Base-by-base conservation (phyloP, 2,888 invertebrate species). In the Achlya flavicornis region DNA sequence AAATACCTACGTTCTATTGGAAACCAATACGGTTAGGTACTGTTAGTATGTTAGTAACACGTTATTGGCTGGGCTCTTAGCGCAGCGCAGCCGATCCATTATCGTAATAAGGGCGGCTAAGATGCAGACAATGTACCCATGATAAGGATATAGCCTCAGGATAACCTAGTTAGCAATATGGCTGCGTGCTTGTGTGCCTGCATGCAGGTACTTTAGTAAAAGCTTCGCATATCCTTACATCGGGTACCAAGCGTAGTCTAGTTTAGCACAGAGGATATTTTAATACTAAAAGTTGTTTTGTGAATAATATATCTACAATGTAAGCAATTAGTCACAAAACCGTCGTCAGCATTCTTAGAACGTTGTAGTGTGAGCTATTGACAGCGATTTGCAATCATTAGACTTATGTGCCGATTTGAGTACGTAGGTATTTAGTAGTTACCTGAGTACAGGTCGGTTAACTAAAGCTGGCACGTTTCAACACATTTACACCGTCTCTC, bases 81-180 rank as follows among this genome's bases (percentile, higher is more conserved):
- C 53, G 48, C 48, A 53, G 53, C 53, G 19, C 53, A 53, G 19
- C 62, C 62, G 53, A 60, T 75, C 79, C 82, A 86, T 83, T 86
- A 85, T 78, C 76, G 79, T 83, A 86, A 86, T 83, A 78, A 75
- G 79, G 78, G 78, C 77, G 73, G 74, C 79, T 84, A 79, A 87
- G 88, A 89, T 86, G 81, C 80, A 84, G 83, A 87, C 87, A 88
- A 86, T 88, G 80, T 84, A 70, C 71, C 63, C 63, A 60, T 72
- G 88, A 89, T 89, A 89, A 84, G 79, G 76, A 68, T 74, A 79
- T 76, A 72, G 79, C 80, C 76, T 67, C 67, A 67, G 78, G 81
- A 78, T 84, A 82, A 80, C 80, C 79, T 77, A 83, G 75, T 82
- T 80, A 80, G 72, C 75, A 70, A 73, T 70, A 69, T 71, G 69